Conservation (phyloP, 2,797 vertebrate species). For the Gadopsis bispinosus region DNA sequence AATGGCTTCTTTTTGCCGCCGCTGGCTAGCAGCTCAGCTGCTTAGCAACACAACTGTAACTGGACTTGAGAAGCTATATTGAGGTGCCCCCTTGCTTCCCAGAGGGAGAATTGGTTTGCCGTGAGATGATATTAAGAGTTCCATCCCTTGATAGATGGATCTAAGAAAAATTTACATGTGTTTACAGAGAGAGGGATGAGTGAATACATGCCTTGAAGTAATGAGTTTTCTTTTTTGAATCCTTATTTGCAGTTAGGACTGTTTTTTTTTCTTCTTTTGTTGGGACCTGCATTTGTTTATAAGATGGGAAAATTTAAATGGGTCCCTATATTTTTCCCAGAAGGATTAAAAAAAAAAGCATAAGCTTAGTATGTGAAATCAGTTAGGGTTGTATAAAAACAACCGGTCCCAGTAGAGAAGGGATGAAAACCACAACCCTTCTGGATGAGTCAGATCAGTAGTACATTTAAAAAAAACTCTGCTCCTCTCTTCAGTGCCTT, state of each 20-base stretch:
- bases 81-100: conserved; percentile 54
- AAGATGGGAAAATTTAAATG: conserved; percentile 57
- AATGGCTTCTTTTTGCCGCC: conserved; percentile 55
- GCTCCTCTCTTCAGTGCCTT: conserved; percentile 33
- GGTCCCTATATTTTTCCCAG: conserved; percentile 33
- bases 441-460: conserved; percentile 36
- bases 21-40: conserved; percentile 82
- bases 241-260: conserved; percentile 42
- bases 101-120: conserved; percentile 45
- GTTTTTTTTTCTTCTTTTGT: conserved; percentile 9
- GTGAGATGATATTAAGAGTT: conserved; percentile 47
- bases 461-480: conserved; percentile 44
- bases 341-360: conserved; percentile 45
- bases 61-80: conserved; percentile 61
- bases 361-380: conserved; percentile 46
- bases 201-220: conserved; percentile 37
- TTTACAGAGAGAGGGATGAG: conserved; percentile 41
- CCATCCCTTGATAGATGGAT: conserved; percentile 47
- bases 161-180: conserved; percentile 50
- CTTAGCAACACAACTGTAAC: conserved; percentile 91
- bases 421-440: conserved; percentile 29
- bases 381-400: conserved; percentile 25
- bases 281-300: conserved; percentile 37
- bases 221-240: conserved; percentile 52
- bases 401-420: conserved; percentile 19